Evolutionary conservation across 2,113 vertebrate genomes (phyloP), one percentile per base, ranked within the genome.

Genomic region (Okapia johnstoni): DNA sequence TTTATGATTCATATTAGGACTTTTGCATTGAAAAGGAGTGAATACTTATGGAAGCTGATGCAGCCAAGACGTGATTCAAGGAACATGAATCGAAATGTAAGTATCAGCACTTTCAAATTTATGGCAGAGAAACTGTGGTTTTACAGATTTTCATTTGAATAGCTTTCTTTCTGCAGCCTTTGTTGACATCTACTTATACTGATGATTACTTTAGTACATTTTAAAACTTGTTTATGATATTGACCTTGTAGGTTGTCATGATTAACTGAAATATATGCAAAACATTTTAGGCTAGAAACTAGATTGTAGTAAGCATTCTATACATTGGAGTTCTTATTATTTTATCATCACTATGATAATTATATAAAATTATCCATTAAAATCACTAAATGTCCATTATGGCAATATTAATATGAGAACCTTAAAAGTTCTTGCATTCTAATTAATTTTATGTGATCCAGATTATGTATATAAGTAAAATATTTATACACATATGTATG

Each of bases 81-180:
- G 46, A 97, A 15, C 28, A 97, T 98, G 52, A 98, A 98, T 95
- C 96, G 77, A 98, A 90, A 52, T 93, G 99, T 99, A 92, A 98
- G 98, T 98, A 48, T 81, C 63, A 0, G 0, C 70, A 33, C 40
- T 33, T 10, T 26, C 83, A 70, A 61, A 54, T 97, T 61, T 92
- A 63, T 23, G 61, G 1, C 57, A 14, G 77, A 87, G 43, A 77
- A 19, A 55, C 30, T 43, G 6, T 77, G 19, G 30, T 36, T 80
- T 77, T 55, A 87, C 25, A 0, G 28, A n/a, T 93, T 66, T 90
- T 23, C 9, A 5, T 95, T 89, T 92, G 54, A 50, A 36, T 84
- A 57, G n/a, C 43, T 98, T 95, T 33, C 19, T 43, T 73, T 94
- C 94, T 94, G 57, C 10, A 58, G 15, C 6, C 28, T 55, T 88